phyloP scores from a whole-genome alignment of 1,140 invertebrate genomes.

The Penaeus indicus region DNA sequence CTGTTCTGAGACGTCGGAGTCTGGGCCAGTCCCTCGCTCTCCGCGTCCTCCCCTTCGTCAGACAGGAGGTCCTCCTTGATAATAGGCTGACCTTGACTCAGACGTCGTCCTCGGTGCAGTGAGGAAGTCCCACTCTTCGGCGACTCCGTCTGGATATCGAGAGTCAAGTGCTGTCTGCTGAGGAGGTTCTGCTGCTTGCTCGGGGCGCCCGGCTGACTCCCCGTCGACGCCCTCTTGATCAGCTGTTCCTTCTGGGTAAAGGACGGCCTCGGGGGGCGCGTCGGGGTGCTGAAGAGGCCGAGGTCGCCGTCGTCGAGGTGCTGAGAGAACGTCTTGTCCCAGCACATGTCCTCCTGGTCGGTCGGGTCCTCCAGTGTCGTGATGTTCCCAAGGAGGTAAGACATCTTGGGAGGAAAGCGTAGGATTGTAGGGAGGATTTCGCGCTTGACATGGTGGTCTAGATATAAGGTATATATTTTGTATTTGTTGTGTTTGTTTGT shows the following conservation, averaged over 20 bases:
- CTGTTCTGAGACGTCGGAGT: neutral
- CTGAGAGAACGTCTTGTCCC: neutral
- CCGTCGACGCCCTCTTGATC: too few relatives aligned
- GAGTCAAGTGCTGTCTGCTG: too few relatives aligned
- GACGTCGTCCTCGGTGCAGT: neutral
- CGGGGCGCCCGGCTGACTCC: too few relatives aligned
- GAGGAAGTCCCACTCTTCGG: neutral
- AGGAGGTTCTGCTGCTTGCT: neutral
- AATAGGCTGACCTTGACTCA: neutral
- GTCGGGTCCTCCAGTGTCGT: neutral
- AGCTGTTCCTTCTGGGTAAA: too few relatives aligned
- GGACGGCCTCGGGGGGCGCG: too few relatives aligned
- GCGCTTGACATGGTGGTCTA: neutral
- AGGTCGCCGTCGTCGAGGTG: neutral
- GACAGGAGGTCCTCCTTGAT: too few relatives aligned
- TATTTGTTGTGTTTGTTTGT: neutral
- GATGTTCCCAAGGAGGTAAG: constrained; percentile 34
- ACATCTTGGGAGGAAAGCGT: neutral
- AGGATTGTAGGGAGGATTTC: neutral
- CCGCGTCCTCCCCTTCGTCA: too few relatives aligned
- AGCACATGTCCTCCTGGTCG: neutral
- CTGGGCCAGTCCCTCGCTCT: neutral
- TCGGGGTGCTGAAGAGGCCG: neutral
- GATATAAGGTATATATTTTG: too few relatives aligned
- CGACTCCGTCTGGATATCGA: neutral